Conservation (phyloP, 92 coral and sea anemone species). For the Palythoa caribaeorum region DNA sequence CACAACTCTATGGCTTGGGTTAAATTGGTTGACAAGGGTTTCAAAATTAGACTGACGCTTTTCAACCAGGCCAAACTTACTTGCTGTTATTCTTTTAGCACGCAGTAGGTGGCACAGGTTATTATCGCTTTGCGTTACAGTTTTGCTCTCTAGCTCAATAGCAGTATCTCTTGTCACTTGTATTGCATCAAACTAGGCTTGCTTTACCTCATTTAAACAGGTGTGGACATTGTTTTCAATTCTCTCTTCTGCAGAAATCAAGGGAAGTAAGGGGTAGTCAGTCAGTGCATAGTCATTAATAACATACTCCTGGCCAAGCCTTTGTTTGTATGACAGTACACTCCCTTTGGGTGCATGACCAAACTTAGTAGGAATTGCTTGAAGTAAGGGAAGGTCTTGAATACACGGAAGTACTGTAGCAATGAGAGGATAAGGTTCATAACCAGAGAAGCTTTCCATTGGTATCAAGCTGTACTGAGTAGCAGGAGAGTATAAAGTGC, state of each 20-base stretch:
- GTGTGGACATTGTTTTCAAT: conserved; percentile 23
- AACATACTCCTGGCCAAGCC: conserved; percentile 62
- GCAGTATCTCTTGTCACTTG: conserved; percentile 8
- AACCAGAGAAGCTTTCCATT: conserved; percentile 1
- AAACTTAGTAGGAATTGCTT: conserved; percentile 39
- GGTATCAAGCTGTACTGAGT: conserved; percentile 39
- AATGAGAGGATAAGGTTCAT: conserved; percentile 50
- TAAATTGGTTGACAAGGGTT: conserved; percentile 37
- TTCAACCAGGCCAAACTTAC: conserved; percentile 45
- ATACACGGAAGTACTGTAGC: conserved; percentile 31
- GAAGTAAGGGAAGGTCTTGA: conserved; percentile 4
- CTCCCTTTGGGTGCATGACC: conserved; percentile 64
- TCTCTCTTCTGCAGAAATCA: background rate
- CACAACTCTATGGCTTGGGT: conserved; percentile 53
- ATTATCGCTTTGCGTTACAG: conserved; percentile 38
- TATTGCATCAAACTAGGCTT: conserved; percentile 14
- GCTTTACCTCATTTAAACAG: conserved; percentile 31
- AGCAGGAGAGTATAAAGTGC: conserved; percentile 63
- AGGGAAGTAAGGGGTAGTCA: conserved; percentile 11
- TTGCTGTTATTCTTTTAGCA: conserved; percentile 50
- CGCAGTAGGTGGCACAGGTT: conserved; percentile 18
- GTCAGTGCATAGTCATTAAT: conserved; percentile 62
- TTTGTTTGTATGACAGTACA: conserved; percentile 69
- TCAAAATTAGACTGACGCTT: conserved; percentile 48
- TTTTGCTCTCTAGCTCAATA: conserved; percentile 3